Evolutionary conservation across 2,888 invertebrate genomes (phyloP).

Genomic region (Euzophera pinguis): DNA sequence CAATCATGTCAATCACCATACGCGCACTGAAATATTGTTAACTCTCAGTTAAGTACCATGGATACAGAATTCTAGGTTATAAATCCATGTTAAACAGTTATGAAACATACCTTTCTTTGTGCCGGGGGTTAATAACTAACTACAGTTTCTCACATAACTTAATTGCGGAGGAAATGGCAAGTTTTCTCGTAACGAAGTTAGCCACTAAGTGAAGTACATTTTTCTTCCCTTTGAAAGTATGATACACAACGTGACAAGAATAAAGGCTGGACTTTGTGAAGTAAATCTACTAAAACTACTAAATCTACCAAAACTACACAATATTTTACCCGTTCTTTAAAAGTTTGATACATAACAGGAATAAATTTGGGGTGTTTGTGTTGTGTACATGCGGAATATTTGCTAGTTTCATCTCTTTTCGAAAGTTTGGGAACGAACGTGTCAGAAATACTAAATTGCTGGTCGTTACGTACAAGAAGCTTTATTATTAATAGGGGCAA

Average conservation of each 20-base stretch:
- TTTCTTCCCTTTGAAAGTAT: neutral
- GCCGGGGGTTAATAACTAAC: neutral
- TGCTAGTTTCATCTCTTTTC: neutral
- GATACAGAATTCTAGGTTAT: too few species aligned
- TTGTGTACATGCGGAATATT: neutral
- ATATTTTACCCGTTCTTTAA: slow-evolving; percentile 2
- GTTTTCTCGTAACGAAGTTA: neutral
- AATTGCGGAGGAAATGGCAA: slow-evolving; percentile 2
- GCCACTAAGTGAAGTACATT: neutral
- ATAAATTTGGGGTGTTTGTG: slow-evolving; percentile 4
- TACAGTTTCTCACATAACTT: neutral
- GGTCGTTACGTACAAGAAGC: neutral
- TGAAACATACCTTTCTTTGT: neutral
- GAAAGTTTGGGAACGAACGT: slow-evolving; percentile 4
- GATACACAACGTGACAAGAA: slow-evolving; percentile 7
- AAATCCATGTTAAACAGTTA: too few species aligned
- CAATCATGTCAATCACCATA: too few species aligned
- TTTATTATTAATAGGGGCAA: too few species aligned
- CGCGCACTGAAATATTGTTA: too few species aligned
- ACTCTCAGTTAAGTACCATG: too few species aligned
- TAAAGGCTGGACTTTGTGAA: neutral
- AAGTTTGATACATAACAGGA: slow-evolving; percentile 9
- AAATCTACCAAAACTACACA: slow-evolving; percentile 4
- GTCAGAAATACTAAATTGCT: neutral
- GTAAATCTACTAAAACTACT: neutral